phyloP scores from a whole-genome alignment of 2,888 invertebrate genomes.

The Plutella xylostella region DNA sequence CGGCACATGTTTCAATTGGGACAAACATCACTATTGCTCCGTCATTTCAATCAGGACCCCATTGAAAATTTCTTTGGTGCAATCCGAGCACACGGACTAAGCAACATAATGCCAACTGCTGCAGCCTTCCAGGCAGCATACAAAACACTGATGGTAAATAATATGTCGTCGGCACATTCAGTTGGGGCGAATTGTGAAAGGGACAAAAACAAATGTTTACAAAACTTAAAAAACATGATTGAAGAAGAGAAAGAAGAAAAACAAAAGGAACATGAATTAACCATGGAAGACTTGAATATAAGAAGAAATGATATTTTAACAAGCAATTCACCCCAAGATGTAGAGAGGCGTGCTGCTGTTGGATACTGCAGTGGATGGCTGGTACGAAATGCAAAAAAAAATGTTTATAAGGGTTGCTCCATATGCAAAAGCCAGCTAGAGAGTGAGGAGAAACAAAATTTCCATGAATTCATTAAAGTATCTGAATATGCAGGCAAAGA shows the following conservation, averaged over 20 bases:
- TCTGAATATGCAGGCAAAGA: slow-evolving; percentile 8
- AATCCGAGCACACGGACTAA: slow-evolving; percentile 14
- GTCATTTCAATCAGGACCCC: slow-evolving; percentile 16
- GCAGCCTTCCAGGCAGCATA: no score
- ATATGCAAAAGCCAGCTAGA: slow-evolving; percentile 9
- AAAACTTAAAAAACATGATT: no score
- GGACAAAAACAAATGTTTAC: slow-evolving; percentile 12
- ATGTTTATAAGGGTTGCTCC: not conserved
- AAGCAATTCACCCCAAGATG: slow-evolving; percentile 5
- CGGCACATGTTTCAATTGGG: not conserved
- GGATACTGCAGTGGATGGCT: slow-evolving; percentile 11
- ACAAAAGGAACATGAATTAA: slow-evolving; percentile 8
- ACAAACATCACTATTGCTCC: slow-evolving; percentile 10
- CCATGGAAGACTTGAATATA: slow-evolving; percentile 6
- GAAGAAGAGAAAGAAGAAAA: slow-evolving; percentile 2
- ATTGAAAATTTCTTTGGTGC: slow-evolving; percentile 17
- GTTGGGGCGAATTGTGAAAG: slow-evolving; percentile 13
- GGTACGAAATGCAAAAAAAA: not conserved
- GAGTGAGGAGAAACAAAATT: slow-evolving; percentile 8
- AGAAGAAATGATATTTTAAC: slow-evolving; percentile 6
- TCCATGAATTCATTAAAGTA: slow-evolving; percentile 6
- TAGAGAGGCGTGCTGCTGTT: slow-evolving; percentile 6
- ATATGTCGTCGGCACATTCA: slow-evolving; percentile 12
- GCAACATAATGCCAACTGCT: slow-evolving; percentile 12
- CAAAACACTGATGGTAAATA: slow-evolving; percentile 10